Percentiles rank a stretch among this genome's conserved stretches.
phyloP scores from a whole-genome alignment of 2,888 invertebrate genomes.

The Rhimphoctona megacephalus region DNA sequence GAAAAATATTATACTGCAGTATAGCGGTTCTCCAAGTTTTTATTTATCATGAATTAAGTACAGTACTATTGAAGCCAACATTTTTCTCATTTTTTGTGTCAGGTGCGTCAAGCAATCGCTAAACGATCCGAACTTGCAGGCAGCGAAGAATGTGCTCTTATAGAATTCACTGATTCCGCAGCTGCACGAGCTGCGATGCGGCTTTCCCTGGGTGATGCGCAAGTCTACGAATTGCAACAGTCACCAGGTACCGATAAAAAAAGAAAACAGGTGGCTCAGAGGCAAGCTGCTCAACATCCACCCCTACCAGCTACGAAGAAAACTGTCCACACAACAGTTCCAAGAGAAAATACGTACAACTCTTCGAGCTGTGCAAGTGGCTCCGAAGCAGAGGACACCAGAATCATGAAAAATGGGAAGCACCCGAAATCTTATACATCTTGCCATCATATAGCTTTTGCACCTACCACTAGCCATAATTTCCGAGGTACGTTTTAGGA shows the following conservation, averaged over 20 bases:
- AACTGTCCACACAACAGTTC: slow-evolving; percentile 86
- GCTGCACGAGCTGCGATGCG: slow-evolving; percentile 93
- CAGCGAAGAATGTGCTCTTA: slow-evolving; percentile 94
- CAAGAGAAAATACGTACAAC: slow-evolving; percentile 82
- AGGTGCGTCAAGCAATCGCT: slow-evolving; percentile 94
- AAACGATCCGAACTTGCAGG: slow-evolving; percentile 94
- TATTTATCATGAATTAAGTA: no score
- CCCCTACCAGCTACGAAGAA: slow-evolving; percentile 86
- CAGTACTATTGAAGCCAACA: not conserved
- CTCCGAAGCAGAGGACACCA: slow-evolving; percentile 86
- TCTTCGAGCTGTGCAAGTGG: slow-evolving; percentile 86
- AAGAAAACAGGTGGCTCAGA: slow-evolving; percentile 88
- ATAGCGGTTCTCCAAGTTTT: no score
- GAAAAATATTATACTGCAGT: no score
- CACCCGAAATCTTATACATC: slow-evolving; percentile 84
- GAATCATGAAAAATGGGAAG: slow-evolving; percentile 83
- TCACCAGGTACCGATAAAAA: slow-evolving; percentile 87
- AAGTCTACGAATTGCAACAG: slow-evolving; percentile 91
- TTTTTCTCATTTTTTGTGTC: slow-evolving; percentile 6
- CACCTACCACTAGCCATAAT: slow-evolving; percentile 73
- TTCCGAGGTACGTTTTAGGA: slow-evolving; percentile 75
- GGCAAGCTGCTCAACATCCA: slow-evolving; percentile 86
- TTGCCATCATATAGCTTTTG: slow-evolving; percentile 72
- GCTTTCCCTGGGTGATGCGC: slow-evolving; percentile 87
- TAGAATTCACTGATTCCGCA: slow-evolving; percentile 96